Base-by-base conservation (phyloP, 1,140 invertebrate species). In the Pristionchus pacificus region DNA sequence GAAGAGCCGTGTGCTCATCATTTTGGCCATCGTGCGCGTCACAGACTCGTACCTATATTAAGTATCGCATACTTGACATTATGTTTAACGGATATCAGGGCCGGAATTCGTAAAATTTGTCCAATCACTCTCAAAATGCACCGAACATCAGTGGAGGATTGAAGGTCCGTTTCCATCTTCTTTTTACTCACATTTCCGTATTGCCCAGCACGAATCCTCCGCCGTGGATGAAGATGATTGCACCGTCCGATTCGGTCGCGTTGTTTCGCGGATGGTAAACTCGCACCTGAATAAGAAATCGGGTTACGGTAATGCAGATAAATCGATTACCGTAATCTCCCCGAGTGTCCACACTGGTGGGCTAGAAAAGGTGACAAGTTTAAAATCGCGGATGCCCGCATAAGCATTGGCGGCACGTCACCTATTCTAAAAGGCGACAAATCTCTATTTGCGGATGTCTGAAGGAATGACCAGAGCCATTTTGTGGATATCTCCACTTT, bases 181-280 rank as follows among this genome's bases (percentile, higher is more conserved):
- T n/a, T n/a, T n/a, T 19, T 49, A 49, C 38, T 10, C 6, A 49
- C 71, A 73, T 73, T 3, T 62, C 65, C 1, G 63, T 61, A 38
- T 69, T 73, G 29, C 71, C 71, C 2, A 73, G 49, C 2, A 66
- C 71, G 49, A 73, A 84, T 29, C 80, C 80, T 32, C 80, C 80
- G 25, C 80, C 80, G 72, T 82, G 80, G 33, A 82, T 84, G 60
- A 79, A 82, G n/a, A 82, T 63, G 28, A 82, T 55, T 19, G 64
- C 68, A 24, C 68, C 72, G 38, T 84, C 71, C 24, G 71, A 70
- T 13, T 67, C 75, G 49, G 68, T 65, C 38, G 61, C 30, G 15
- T 68, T 60, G 25, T 72, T 71, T 24, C 68, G 15, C 14, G 80
- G 80, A 10, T 72, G 3, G 70, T 82, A 82, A 30, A 82, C 63